Evolutionary conservation across 2,888 invertebrate species (phyloP), one percentile per base, ranked within the genome.

Genomic region (Ctenicera cuprea): DNA sequence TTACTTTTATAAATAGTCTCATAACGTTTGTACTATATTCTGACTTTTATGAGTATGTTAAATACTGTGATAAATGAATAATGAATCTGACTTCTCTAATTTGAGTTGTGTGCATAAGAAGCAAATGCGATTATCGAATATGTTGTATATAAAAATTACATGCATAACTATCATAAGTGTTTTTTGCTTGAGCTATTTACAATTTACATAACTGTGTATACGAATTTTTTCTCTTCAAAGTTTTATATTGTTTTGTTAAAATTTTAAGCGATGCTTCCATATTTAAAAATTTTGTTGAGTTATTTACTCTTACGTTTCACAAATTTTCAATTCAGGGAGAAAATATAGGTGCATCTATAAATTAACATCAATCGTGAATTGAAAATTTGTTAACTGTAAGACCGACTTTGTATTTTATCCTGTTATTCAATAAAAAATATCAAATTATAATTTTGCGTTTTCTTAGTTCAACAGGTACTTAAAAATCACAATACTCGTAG

Each of bases 311-410:
- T 54, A 50, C 16, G 38, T 37, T 52, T 20, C 18, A 26, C 54
- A 70, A 45, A 61, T 70, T 62, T 61, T 66, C 50, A 69, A 52
- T 30, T 70, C 59, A 48, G 63, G 75, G 78, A 76, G 70, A 66
- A 78, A 78, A 78, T 78, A 78, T 78, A 78, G 78, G 78, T 78
- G 78, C 78, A 75, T 59, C n/a, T 65, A 76, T 62, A 64, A 62
- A 43, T 18, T 26, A 69, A 74, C 33, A 71, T 70, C 69, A 22
- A 37, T 38, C 9, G 45, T n/a, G 38, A 67, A 62, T 45, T 71
- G 57, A 50, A 62, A 71, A 26, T 54, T 62, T 74, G 50, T 52
- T 52, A 41, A 50, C 9, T 50, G 66, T 33, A 59, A 38, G 33
- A 50, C 16, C 14, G 8, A 30, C 20, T 48, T 22, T 65, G 65